Base-by-base conservation (phyloP, 2,113 vertebrate species). In the Pterophyllum scalare region DNA sequence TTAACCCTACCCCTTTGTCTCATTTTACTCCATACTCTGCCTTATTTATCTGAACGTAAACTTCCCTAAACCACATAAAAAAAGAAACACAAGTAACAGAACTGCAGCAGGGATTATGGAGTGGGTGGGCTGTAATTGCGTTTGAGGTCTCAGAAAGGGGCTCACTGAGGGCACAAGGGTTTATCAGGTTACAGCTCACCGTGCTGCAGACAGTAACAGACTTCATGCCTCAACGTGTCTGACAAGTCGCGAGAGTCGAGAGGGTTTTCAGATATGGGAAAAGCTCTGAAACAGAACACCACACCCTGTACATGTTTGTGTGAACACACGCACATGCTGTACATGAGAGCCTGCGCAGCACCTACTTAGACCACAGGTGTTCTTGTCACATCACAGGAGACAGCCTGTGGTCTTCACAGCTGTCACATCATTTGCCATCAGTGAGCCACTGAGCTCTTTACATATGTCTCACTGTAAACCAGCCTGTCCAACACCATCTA, bases 151-250 rank as follows among this genome's bases (percentile, higher is more conserved):
- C 19, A 84, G 79, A 59, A 80, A 82, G 46, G 46, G 60, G 26
- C 62, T 83, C 54, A 54, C 65, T 33, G 58, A 70, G 70, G 75
- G 24, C 60, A 67, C 33, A 15, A n/a, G 72, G 74, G 76, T 82
- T 79, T 85, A 83, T 78, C 81, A 86, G 83, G 81, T 59, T 84
- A 75, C 67, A 52, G 62, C 77, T 88, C 75, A 57, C 65, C 75
- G 46, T 75, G 60, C 56, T 79, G 77, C 80, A 78, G 75, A 83
- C 81, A 65, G 75, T 79, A 58, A 86, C 49, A 59, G 80, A 81
- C 75, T 61, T 84, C 77, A 82, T 85, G 76, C 67, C 58, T 87
- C 81, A 74, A 22, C 58, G 54, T 83, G 52, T 90, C 78, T 81
- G 75, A 79, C 60, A 77, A 59, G 67, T 28, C 38, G n/a, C 57